Conservation (phyloP, 2,888 invertebrate genomes). For the Agrochola lychnidis region DNA sequence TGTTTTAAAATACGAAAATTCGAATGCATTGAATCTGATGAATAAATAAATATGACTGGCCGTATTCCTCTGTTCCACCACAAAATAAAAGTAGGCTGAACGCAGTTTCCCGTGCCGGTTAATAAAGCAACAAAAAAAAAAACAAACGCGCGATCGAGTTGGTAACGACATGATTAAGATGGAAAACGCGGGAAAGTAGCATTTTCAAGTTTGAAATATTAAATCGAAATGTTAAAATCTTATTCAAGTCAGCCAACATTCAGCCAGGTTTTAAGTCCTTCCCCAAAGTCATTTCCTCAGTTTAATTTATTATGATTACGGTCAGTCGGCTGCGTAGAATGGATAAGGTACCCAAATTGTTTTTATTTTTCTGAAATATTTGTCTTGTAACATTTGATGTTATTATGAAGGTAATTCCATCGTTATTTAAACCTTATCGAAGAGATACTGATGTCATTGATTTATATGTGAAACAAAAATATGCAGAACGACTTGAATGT, state of each 20-base stretch:
- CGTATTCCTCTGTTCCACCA: slow-evolving; percentile 30
- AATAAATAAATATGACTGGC: slow-evolving; percentile 17
- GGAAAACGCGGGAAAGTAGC: slow-evolving; percentile 19
- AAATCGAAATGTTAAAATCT: slow-evolving; percentile 31
- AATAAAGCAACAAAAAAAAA: slow-evolving; percentile 26
- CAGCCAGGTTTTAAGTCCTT: slow-evolving; percentile 22
- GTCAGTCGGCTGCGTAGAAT: slow-evolving; percentile 32
- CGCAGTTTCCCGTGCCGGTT: slow-evolving; percentile 8
- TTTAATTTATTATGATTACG: slow-evolving; percentile 53
- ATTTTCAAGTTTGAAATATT: slow-evolving; percentile 24
- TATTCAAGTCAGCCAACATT: slow-evolving; percentile 11
- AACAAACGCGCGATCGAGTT: slow-evolving; percentile 4
- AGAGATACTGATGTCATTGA: not conserved
- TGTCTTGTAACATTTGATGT: slow-evolving; percentile 1
- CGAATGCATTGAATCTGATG: slow-evolving; percentile 13
- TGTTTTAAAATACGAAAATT: slow-evolving; percentile 11
- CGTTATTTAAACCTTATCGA: not conserved
- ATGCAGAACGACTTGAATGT: not conserved
- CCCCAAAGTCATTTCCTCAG: slow-evolving; percentile 42
- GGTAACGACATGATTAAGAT: not conserved
- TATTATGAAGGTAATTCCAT: not conserved
- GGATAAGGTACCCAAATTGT: slow-evolving; percentile 29
- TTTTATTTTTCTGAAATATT: slow-evolving; percentile 20
- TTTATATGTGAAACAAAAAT: not conserved
- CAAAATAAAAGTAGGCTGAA: slow-evolving; percentile 24